Evolutionary conservation across 2,888 invertebrate genomes (phyloP).

Genomic region (Acanthosepion lycidas): DNA sequence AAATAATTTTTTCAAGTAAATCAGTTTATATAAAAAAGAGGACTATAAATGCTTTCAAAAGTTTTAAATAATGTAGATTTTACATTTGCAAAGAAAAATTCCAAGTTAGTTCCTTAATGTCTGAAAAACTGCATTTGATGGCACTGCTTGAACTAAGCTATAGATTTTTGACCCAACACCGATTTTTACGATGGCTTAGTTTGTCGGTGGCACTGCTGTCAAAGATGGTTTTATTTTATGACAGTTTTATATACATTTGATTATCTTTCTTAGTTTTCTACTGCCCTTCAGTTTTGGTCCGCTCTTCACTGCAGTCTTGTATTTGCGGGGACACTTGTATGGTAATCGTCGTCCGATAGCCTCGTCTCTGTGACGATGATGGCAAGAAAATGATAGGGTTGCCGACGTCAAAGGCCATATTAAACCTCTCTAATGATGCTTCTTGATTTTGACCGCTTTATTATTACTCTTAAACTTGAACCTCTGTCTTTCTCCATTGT

Average conservation of each 20-base stretch:
- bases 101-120: not conserved
- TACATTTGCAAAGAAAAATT: not conserved
- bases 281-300: not conserved
- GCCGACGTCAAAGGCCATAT: conserved; percentile 33
- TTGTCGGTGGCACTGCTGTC: not conserved
- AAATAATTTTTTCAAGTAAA: too few species aligned
- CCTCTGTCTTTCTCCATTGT: not conserved
- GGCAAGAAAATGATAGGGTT: not conserved
- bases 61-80: too few species aligned
- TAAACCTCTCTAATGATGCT: not conserved
- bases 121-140: not conserved
- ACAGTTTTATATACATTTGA: not conserved
- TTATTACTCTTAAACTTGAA: conserved; percentile 17
- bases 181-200: not conserved
- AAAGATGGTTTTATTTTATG: conserved; percentile 9
- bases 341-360: not conserved
- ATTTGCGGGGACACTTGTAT: not conserved
- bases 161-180: not conserved
- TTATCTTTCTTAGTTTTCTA: not conserved
- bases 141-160: not conserved
- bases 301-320: not conserved
- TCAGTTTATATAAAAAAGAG: too few species aligned
- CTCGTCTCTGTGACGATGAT: not conserved
- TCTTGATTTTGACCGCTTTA: not conserved
- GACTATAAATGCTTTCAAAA: too few species aligned